Conservation (phyloP, 2,113 vertebrate genomes). For the Trichomycterus rosablanca region DNA sequence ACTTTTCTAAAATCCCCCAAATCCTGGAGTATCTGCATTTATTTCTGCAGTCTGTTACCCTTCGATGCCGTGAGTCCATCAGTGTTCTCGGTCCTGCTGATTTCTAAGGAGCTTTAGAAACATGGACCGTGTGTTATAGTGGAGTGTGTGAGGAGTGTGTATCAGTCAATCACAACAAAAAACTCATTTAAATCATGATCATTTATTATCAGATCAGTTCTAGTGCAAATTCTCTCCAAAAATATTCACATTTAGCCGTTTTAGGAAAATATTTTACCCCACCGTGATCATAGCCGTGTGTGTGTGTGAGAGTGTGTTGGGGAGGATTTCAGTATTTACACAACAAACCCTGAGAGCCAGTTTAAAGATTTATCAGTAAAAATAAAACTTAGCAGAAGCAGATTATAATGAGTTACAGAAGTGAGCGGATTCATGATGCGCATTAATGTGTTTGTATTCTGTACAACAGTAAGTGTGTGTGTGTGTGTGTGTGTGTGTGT, state of each 20-base stretch:
- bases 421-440: background rate
- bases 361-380: background rate
- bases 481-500: background rate
- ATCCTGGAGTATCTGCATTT: too few species aligned
- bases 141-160: too few species aligned
- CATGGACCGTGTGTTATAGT: too few species aligned
- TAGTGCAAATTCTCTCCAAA: constrained; percentile 35
- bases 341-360: constrained; percentile 26
- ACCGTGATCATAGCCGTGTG: background rate
- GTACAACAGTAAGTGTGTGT: constrained; percentile 1
- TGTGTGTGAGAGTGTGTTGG: background rate
- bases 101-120: too few species aligned
- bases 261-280: constrained; percentile 21
- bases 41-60: too few species aligned
- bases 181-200: background rate
- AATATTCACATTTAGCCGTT: constrained; percentile 31
- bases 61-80: too few species aligned
- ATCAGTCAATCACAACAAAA: too few species aligned
- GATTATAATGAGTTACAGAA: background rate
- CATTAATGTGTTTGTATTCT: background rate
- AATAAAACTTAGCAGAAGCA: background rate
- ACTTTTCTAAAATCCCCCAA: too few species aligned
- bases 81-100: too few species aligned
- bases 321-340: constrained; percentile 13
- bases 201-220: constrained; percentile 24